Base-by-base conservation (phyloP, 2,113 vertebrate species). In the Platichthys stellatus region DNA sequence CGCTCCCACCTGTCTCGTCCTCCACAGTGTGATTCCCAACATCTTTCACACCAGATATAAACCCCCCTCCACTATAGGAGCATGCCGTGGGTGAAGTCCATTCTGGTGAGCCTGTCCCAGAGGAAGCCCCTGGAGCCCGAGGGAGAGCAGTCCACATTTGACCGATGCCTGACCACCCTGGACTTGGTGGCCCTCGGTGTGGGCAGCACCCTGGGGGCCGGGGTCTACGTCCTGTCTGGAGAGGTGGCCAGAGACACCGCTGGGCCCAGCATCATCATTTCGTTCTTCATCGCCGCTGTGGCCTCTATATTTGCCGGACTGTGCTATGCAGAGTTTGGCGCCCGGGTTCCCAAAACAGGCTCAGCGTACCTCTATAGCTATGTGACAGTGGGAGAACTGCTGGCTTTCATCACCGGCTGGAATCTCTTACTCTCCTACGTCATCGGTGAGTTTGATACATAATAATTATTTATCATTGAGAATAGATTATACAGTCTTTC, bases 331-430 rank as follows among this genome's bases (percentile, higher is more conserved):
- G 95, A 97, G 83, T 92, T 97, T 0, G 96, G 96, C 26, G 89
- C 96, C 15, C 86, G 94, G 0, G 94, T 96, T 54, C 96, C 96
- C 8, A 92, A 96, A 79, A 96, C 95, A 0, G 95, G 96, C 57
- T 97, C 96, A 0, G 95, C 94, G 7, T 97, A 97, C 86, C 94
- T 97, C 14, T 97, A 97, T 93, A 96, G 94, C 90, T 97, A 96
- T 0, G 91, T 96, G 82, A 95, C 95, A 0, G 88, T 96, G 14
- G 96, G 96, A 0, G 96, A 97, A 88, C 88, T 97, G 61, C 94
- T 95, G 91, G 96, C 96, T 0, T 97, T 97, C 69, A 80, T 95
- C 1, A 92, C 96, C 0, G 96, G 95, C 0, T 97, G 96, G 96
- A 97, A 97, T 81, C 91, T 97, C 74, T 87, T 97, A 9, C 95